A percentile compares a stretch with the other conserved stretches of the same genome.
Conservation (phyloP, 2,888 invertebrate genomes). For the Chrysolina haemoptera region DNA sequence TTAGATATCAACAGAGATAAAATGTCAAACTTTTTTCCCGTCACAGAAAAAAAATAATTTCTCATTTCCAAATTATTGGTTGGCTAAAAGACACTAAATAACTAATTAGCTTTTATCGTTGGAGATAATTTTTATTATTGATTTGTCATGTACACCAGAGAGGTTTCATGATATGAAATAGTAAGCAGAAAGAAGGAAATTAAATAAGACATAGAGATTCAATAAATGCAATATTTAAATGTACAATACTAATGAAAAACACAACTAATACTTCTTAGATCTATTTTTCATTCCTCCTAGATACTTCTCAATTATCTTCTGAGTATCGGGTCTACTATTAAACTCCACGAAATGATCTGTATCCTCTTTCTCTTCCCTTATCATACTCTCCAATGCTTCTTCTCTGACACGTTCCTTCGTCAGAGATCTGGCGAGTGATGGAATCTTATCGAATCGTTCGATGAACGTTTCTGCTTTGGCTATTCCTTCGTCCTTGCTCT, state of each 20-base stretch:
- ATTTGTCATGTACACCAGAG: too few species aligned
- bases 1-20: too few species aligned
- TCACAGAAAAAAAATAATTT: too few species aligned
- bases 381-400: conserved; percentile 65
- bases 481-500: conserved; percentile 79
- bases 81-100: too few species aligned
- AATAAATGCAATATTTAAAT: background rate
- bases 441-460: conserved; percentile 76
- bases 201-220: background rate
- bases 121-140: too few species aligned
- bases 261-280: background rate
- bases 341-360: conserved; percentile 74
- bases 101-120: too few species aligned
- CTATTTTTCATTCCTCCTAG: background rate
- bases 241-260: background rate
- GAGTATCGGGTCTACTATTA: background rate
- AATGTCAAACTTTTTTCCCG: too few species aligned
- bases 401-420: conserved; percentile 74
- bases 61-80: too few species aligned
- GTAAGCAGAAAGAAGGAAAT: too few species aligned
- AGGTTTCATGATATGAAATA: too few species aligned
- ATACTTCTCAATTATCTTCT: conserved; percentile 1
- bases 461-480: conserved; percentile 79
- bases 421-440: conserved; percentile 73
- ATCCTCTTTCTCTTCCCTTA: conserved; percentile 75